phyloP scores from a whole-genome alignment of 2,797 vertebrate genomes.

The Lycodopsis pacificus region DNA sequence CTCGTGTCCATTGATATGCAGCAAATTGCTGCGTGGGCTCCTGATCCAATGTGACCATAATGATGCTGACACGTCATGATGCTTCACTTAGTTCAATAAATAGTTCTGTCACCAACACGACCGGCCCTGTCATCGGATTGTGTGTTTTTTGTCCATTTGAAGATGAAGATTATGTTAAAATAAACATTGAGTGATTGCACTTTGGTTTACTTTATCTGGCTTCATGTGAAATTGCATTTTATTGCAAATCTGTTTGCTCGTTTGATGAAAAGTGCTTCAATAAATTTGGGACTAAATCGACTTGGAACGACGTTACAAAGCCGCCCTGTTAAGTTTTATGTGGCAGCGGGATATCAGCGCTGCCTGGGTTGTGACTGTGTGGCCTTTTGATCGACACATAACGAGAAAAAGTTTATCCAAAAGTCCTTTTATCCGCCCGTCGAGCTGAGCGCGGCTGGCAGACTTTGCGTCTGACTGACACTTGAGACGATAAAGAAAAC shows the following conservation, averaged over 20 bases:
- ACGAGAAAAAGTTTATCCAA: conserved; percentile 43
- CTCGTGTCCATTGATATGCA: neutral
- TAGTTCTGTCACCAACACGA: neutral
- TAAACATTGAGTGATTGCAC: neutral
- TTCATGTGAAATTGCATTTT: conserved; percentile 24
- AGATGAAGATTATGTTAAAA: conserved; percentile 26
- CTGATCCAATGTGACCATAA: neutral
- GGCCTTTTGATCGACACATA: conserved; percentile 21
- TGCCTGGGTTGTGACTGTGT: neutral
- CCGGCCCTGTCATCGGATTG: accelerated
- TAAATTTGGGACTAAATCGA: conserved; percentile 25
- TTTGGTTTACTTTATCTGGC: conserved; percentile 24
- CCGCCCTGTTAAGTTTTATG: conserved; percentile 37
- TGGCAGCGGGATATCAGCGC: neutral
- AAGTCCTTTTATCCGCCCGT: conserved; percentile 35
- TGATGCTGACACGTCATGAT: neutral
- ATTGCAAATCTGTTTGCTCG: conserved; percentile 33
- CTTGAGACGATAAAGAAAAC: conserved; percentile 60
- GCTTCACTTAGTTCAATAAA: too few species aligned
- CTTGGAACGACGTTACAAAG: conserved; percentile 20
- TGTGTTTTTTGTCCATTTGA: neutral
- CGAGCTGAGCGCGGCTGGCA: conserved; percentile 39
- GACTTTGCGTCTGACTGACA: conserved; percentile 44
- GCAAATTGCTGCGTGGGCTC: neutral
- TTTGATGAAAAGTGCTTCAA: conserved; percentile 28